A percentile compares a stretch with the other conserved stretches of the same genome.
These are phyloP conservation scores for Tipula vernalis DNA, from an alignment of 2,888 invertebrate species.

Conservation along the genomic window DNA sequence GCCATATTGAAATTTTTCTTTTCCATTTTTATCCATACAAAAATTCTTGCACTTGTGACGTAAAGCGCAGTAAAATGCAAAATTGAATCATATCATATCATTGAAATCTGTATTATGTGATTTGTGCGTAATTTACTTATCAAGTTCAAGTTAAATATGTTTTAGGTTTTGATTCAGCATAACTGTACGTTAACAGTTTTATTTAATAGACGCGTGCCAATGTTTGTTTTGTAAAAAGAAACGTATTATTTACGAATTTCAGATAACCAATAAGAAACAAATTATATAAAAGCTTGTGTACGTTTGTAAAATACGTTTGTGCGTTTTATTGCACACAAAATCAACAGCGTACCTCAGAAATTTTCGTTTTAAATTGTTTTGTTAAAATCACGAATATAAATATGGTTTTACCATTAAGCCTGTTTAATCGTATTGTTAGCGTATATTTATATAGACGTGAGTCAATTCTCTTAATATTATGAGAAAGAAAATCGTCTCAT, in stretches of 20 bases:
- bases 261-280: background rate
- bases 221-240: background rate
- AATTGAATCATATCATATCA: too few relatives aligned
- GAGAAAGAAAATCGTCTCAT: background rate
- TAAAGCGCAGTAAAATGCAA: too few relatives aligned
- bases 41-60: too few relatives aligned
- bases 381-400: background rate
- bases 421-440: background rate
- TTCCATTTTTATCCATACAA: too few relatives aligned
- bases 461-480: background rate
- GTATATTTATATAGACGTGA: background rate
- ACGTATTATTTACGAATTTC: background rate
- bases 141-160: background rate
- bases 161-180: background rate
- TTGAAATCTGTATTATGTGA: too few relatives aligned
- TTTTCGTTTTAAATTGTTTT: background rate
- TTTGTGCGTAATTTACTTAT: background rate
- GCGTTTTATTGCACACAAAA: background rate
- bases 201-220: background rate
- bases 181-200: background rate
- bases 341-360: background rate
- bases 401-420: background rate
- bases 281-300: background rate
- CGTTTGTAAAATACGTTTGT: background rate
- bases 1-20: too few relatives aligned